Base-by-base conservation (phyloP, 1,140 invertebrate species). In the Holotrichia oblita region DNA sequence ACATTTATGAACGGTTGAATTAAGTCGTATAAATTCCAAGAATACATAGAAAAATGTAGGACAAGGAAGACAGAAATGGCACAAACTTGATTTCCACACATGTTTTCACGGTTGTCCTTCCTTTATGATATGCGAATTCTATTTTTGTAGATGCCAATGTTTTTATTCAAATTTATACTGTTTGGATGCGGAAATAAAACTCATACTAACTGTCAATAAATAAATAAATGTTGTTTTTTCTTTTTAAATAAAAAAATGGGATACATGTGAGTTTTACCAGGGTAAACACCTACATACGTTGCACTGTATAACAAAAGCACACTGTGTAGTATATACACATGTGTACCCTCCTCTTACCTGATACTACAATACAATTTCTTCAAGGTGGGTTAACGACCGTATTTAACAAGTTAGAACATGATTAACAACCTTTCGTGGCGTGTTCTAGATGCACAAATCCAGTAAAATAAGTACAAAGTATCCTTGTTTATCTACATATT, bases 391-490 rank as follows among this genome's bases (percentile, higher is more conserved):
- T 6, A 69, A 69, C 22, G 61, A 12, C 61, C 61, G 20, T 69
- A 34, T 27, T 69, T 69, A 69, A 22, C 61, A 69, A 22, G 61
- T 69, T 27, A 7, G 4, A 69, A 69, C 61, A 69, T 34, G 61
- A 22, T 69, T 69, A 34, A 69, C 24, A 27, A 34, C 61, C 61
- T 69, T 69, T 27, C 24, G 4, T 69, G 61, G 61, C 22, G 7
- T 64, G 17, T 27, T 3, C 17, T 64, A 48, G 12, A n/a, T n/a
- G 44, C 44, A 48, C 44, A 48, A 41, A 41, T 6, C 40, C 40
- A 41, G n/a, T n/a, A n/a, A n/a, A n/a, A n/a, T n/a, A n/a, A n/a
- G n/a, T n/a, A n/a, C n/a, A n/a, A n/a, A n/a, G n/a, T n/a, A n/a
- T n/a, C n/a, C n/a, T n/a, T n/a, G n/a, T n/a, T n/a, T n/a, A 34